Conservation (phyloP, 2,888 invertebrate genomes). For the Hemistola chrysoprasaria region DNA sequence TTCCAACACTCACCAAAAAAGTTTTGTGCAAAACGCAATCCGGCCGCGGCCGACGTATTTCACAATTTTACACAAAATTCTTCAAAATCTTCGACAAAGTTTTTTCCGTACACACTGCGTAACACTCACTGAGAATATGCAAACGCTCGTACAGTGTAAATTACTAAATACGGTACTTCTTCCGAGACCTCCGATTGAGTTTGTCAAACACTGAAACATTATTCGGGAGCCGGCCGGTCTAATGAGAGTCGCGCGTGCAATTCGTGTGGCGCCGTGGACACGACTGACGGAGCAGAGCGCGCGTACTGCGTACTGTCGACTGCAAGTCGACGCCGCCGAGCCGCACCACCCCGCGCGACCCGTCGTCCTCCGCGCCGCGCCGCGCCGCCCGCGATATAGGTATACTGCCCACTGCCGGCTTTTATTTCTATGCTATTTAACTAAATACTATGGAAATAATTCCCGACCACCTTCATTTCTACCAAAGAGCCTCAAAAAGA, state of each 20-base stretch:
- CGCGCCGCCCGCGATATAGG: constrained; percentile 35
- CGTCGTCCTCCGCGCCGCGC: constrained; percentile 31
- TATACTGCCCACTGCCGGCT: too few species aligned
- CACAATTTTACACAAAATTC: constrained; percentile 81
- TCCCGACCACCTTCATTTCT: constrained; percentile 7
- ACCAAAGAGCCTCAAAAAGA: constrained; percentile 16
- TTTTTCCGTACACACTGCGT: constrained; percentile 82
- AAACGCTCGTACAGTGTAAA: constrained; percentile 78
- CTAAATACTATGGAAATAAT: constrained; percentile 60
- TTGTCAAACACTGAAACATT: constrained; percentile 82
- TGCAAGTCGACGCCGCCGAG: constrained; percentile 43
- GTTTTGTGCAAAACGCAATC: constrained; percentile 77
- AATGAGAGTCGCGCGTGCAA: constrained; percentile 76
- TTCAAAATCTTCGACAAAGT: constrained; percentile 82
- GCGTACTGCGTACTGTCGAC: constrained; percentile 46
- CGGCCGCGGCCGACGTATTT: constrained; percentile 75
- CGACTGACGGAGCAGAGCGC: constrained; percentile 59
- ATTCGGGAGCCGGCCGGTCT: constrained; percentile 80
- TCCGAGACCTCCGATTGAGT: constrained; percentile 80
- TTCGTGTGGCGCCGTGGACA: constrained; percentile 74
- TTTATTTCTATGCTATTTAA: constrained; percentile 63
- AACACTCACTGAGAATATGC: constrained; percentile 82
- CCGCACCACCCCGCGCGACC: constrained; percentile 29
- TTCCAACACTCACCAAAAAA: constrained; percentile 70
- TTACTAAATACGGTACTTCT: constrained; percentile 78